Conservation (phyloP, 2,888 invertebrate species). For the Microctonus brassicae region DNA sequence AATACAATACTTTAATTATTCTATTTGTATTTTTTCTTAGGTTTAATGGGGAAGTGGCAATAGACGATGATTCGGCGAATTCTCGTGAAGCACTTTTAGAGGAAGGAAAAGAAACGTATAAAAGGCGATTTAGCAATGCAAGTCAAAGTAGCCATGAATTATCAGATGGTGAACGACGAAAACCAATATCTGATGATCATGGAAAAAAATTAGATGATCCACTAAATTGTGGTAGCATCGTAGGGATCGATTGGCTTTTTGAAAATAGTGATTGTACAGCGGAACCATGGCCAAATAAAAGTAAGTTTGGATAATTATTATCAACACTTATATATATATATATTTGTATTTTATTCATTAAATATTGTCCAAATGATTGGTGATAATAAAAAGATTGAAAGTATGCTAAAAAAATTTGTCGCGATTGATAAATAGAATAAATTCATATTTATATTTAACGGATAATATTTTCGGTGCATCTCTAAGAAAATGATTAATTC, state of each 20-base stretch:
- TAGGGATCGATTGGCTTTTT: conserved; percentile 78
- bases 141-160: conserved; percentile 67
- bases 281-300: conserved; percentile 64
- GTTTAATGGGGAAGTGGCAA: conserved; percentile 60
- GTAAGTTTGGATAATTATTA: conserved; percentile 50
- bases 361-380: background rate
- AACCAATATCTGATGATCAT: conserved; percentile 53
- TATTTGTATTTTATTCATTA: background rate
- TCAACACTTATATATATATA: background rate
- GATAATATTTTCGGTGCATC: background rate
- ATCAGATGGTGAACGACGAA: conserved; percentile 59
- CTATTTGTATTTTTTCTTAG: conserved; percentile 45
- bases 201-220: conserved; percentile 61
- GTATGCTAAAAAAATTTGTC: background rate
- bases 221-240: conserved; percentile 70
- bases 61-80: conserved; percentile 64
- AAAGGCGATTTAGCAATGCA: conserved; percentile 64
- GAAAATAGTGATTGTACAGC: conserved; percentile 65
- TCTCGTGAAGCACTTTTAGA: conserved; percentile 65
- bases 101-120: conserved; percentile 54
- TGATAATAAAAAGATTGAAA: background rate
- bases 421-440: background rate
- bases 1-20: background rate
- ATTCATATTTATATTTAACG: background rate
- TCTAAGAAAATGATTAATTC: background rate